Evolutionary conservation across 2,888 invertebrate genomes (phyloP), one percentile per base, ranked within the genome.

Genomic region (Linnaemya vulpina): DNA sequence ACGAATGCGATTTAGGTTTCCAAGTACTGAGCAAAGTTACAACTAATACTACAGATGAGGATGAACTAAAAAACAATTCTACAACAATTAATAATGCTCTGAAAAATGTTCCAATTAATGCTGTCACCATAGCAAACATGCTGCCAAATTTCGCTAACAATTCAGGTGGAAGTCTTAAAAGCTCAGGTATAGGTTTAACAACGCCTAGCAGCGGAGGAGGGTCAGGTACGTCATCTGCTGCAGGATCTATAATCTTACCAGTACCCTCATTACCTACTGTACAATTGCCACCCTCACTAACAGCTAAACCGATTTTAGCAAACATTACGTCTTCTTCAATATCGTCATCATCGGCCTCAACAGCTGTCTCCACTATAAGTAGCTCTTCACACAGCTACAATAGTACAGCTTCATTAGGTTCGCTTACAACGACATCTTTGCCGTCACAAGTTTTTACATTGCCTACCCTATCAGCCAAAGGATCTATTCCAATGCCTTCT

Each of bases 1-100:
- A 88, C 1, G 92, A 92, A 46, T 90, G 91, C 58, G 92, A 92
- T 85, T 89, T 91, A 75, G 92, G 92, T 17, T 92, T 89, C 62
- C 92, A 92, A 77, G 90, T 91, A 25, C 74, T 92, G 49, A 89
- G 92, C 55, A 91, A 92, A 87, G 89, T 88, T 0, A 87, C 88
- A 10, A 83, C 84, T 15, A 84, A 73, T 70, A 22, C 74, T 1
- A 15, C 8, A 11, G 85, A 85, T 1, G 85, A 85, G 9, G 78
- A 78, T 3, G 77, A 70, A 7, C 30, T 90, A 4, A 90, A 90
- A 65, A 88, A 90, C 25, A 74, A 40, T 67, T 15, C 79, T 22
- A 13, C 15, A 10, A 9, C 17, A 35, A 25, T 8, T 63, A 49
- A 13, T 46, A 60, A 22, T 15, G 15, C 55, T 20, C 9, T 40